Evolutionary conservation across 2,888 invertebrate genomes (phyloP).

Genomic region (Argyresthia albistria): DNA sequence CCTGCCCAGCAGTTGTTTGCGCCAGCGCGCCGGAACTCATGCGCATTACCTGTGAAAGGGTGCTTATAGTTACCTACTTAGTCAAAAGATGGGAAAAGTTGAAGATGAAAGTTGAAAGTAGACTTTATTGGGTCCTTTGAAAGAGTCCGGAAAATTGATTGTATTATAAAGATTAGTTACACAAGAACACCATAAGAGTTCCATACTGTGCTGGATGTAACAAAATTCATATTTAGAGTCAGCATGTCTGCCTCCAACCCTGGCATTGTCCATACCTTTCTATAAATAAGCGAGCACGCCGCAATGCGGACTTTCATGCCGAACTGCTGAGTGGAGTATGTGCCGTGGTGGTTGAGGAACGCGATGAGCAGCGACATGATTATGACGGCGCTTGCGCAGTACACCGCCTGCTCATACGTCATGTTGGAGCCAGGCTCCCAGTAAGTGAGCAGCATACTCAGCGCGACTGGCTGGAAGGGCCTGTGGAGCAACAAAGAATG

Average conservation of each 20-base stretch:
- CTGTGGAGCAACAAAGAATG: constrained; percentile 32
- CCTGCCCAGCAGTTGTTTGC: constrained; percentile 91
- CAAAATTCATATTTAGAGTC: too few relatives aligned
- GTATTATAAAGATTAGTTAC: background rate
- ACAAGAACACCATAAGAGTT: too few relatives aligned
- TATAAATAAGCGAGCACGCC: constrained; percentile 86
- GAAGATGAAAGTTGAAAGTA: too few relatives aligned
- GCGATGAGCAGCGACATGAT: constrained; percentile 68
- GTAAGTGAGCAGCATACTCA: constrained; percentile 77
- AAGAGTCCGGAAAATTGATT: background rate
- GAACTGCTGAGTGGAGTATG: constrained; percentile 79
- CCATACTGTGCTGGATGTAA: background rate
- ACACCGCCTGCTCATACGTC: constrained; percentile 72
- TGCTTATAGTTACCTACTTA: too few relatives aligned
- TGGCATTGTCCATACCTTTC: constrained; percentile 76
- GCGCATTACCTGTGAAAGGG: constrained; percentile 57
- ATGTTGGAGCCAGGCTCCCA: constrained; percentile 70
- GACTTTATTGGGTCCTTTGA: too few relatives aligned
- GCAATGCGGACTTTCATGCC: constrained; percentile 89
- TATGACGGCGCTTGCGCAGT: constrained; percentile 74
- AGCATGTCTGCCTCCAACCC: too few relatives aligned
- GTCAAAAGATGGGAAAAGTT: too few relatives aligned
- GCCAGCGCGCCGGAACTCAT: constrained; percentile 87
- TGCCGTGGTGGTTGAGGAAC: constrained; percentile 76
- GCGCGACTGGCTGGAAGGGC: constrained; percentile 76